Evolutionary conservation across 2,113 vertebrate genomes (phyloP).

Genomic region (Donacobius atricapilla): DNA sequence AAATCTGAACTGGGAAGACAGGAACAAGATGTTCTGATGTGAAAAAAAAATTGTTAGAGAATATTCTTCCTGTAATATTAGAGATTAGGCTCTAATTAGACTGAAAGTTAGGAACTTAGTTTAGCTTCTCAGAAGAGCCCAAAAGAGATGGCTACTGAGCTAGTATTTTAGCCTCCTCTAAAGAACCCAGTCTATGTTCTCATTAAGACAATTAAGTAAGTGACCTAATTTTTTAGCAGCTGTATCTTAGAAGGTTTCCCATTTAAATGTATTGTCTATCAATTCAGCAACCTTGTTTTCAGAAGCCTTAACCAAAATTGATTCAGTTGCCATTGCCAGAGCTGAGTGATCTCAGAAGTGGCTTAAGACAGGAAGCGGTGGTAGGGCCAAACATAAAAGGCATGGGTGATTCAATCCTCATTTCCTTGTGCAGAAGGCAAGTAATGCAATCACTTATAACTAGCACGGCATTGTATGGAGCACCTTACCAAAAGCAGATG

Average conservation of each 20-base stretch:
- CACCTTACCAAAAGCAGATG: not conserved
- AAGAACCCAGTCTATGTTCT: not conserved
- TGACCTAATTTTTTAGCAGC: not conserved
- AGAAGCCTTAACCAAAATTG: not conserved
- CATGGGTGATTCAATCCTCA: not conserved
- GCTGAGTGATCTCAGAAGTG: not conserved
- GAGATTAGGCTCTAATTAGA: not conserved
- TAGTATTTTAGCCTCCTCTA: not conserved
- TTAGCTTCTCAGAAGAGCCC: not conserved
- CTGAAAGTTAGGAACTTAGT: not conserved
- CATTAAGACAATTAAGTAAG: not conserved
- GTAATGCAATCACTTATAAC: not conserved
- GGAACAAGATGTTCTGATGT: not conserved
- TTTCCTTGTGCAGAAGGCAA: not conserved
- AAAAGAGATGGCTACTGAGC: not conserved
- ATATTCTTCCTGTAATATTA: not conserved
- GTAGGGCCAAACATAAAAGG: not conserved
- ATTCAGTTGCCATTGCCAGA: not conserved
- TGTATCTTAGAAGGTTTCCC: not conserved
- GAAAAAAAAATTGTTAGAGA: not conserved
- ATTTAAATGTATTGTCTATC: not conserved
- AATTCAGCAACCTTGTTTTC: not conserved
- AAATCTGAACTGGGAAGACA: not conserved
- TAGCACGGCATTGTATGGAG: not conserved
- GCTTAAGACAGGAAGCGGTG: not conserved